A percentile compares a stretch with the other conserved stretches of the same genome.
Conservation (phyloP, 2,797 vertebrate genomes). For the Paramormyrops hopkinsi region DNA sequence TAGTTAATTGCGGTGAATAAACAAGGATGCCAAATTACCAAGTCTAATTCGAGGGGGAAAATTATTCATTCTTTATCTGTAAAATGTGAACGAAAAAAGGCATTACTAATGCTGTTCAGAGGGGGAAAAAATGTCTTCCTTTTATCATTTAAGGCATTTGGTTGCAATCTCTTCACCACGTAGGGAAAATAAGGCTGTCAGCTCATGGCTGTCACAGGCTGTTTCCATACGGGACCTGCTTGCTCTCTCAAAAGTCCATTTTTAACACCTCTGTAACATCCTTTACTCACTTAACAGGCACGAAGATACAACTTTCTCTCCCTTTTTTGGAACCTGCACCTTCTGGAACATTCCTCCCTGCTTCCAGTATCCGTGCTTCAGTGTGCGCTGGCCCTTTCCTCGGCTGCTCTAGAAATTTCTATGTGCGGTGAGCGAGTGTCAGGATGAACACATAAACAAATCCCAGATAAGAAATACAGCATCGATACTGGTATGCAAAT, state of each 20-base stretch:
- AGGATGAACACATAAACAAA: conserved; percentile 74
- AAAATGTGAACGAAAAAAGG: conserved; percentile 29
- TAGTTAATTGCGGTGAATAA: conserved; percentile 99
- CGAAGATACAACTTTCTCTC: not conserved
- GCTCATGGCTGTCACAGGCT: not conserved
- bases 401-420: conserved; percentile 49
- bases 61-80: conserved; percentile 70
- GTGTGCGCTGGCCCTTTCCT: not conserved
- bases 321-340: not conserved
- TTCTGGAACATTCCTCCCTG: not conserved
- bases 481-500: conserved; percentile 73
- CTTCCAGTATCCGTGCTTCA: not conserved
- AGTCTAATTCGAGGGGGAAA: conserved; percentile 91
- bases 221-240: not conserved
- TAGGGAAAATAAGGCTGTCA: conserved; percentile 13
- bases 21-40: conserved; percentile 99
- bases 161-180: conserved; percentile 7
- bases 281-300: not conserved
- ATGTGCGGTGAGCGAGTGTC: conserved; percentile 59
- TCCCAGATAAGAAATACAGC: conserved; percentile 71
- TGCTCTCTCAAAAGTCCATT: not conserved
- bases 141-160: conserved; percentile 24
- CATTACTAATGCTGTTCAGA: conserved; percentile 64
- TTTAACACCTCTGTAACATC: not conserved
- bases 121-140: conserved; percentile 42